phyloP scores from a whole-genome alignment of 2,888 invertebrate genomes.

The Sabatieria punctata region DNA sequence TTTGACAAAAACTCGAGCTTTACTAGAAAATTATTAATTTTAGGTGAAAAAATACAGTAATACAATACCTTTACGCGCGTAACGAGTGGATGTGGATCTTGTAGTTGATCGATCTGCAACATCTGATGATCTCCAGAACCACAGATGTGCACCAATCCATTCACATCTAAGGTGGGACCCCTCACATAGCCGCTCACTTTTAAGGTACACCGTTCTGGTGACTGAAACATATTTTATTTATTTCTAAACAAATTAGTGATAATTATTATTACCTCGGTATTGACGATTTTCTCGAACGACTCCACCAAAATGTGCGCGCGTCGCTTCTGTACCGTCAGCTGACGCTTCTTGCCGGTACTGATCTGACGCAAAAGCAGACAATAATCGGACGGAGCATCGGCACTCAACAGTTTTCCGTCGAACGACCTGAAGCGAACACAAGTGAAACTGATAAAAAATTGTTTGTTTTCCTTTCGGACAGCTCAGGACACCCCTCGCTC shows the following conservation, averaged over 20 bases:
- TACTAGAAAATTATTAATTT: too few species aligned
- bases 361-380: slow-evolving; percentile 56
- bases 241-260: too few species aligned
- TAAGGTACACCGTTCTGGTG: slow-evolving; percentile 27
- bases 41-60: too few species aligned
- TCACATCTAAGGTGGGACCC: slow-evolving; percentile 63
- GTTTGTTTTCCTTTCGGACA: too few species aligned
- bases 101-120: slow-evolving; percentile 46
- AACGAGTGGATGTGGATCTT: slow-evolving; percentile 27
- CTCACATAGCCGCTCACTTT: slow-evolving; percentile 69
- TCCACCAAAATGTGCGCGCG: slow-evolving; percentile 71
- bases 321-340: slow-evolving; percentile 54
- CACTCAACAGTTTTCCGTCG: slow-evolving; percentile 57
- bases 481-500: too few species aligned
- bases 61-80: too few species aligned
- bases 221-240: too few species aligned
- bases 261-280: too few species aligned
- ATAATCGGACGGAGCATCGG: slow-evolving; percentile 48
- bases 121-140: slow-evolving; percentile 87
- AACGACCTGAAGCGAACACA: slow-evolving; percentile 40
- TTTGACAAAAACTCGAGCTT: too few species aligned
- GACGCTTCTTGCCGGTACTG: slow-evolving; percentile 61
- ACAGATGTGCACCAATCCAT: slow-evolving; percentile 70
- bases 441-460: slow-evolving; percentile 14
- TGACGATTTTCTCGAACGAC: slow-evolving; percentile 49